Conservation (phyloP, 2,888 invertebrate genomes). For the Diaperis boleti region DNA sequence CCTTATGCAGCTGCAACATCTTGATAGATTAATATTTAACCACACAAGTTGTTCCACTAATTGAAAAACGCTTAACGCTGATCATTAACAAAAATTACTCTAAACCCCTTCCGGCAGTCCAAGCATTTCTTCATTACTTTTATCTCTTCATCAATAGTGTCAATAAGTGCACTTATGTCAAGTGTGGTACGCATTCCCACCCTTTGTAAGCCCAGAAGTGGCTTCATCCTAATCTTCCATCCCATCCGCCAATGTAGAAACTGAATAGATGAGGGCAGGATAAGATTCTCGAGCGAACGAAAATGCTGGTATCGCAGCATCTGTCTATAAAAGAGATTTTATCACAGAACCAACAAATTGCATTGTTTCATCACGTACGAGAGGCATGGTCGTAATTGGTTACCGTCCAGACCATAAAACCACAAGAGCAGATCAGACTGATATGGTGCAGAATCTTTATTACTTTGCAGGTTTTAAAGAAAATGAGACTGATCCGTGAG, state of each 20-base stretch:
- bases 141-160: background rate
- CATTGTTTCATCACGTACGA: conserved; percentile 34
- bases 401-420: conserved; percentile 14
- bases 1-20: background rate
- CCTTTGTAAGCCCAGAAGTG: conserved; percentile 23
- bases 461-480: too few species aligned
- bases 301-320: conserved; percentile 37
- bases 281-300: conserved; percentile 24
- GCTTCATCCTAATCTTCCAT: conserved; percentile 23
- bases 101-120: background rate
- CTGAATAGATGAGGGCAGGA: conserved; percentile 33
- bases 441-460: background rate
- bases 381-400: conserved; percentile 17
- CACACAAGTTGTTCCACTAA: too few species aligned
- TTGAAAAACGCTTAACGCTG: too few species aligned
- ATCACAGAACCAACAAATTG: conserved; percentile 29
- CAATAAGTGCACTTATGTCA: conserved; percentile 7
- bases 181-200: conserved; percentile 12
- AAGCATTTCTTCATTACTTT: background rate
- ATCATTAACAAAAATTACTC: background rate
- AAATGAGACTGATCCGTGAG: too few species aligned
- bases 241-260: conserved; percentile 20
- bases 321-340: conserved; percentile 19
- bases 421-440: background rate
- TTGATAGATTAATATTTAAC: too few species aligned